These are phyloP conservation scores for Dasypogon diadema DNA, from an alignment of 2,888 invertebrate genomes.

Conservation along the genomic window DNA sequence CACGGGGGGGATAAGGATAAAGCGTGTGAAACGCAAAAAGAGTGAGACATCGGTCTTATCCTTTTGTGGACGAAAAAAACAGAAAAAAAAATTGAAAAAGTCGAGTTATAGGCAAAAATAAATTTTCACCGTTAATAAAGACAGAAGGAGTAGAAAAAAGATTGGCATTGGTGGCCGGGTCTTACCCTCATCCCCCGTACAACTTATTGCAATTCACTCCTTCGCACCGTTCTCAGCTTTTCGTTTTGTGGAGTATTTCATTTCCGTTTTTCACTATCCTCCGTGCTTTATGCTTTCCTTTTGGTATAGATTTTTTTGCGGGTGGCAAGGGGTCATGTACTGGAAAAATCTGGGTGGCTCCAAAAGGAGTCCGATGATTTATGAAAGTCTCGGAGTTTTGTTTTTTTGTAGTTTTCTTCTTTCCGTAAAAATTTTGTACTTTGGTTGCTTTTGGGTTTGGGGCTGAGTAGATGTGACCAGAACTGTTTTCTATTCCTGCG, in stretches of 20 bases:
- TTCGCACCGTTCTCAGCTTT: not conserved
- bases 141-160: not conserved
- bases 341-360: not conserved
- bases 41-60: conserved; percentile 18
- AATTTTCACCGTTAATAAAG: conserved; percentile 36
- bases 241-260: conserved; percentile 3
- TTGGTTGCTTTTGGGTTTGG: not conserved
- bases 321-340: not conserved
- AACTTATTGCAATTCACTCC: conserved; percentile 23
- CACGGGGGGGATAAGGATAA: conserved; percentile 34
- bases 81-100: not conserved
- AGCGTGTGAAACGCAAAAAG: not conserved
- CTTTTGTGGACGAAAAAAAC: not conserved
- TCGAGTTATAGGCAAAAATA: conserved; percentile 15
- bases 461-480: too few species aligned
- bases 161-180: not conserved
- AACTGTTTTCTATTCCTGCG: too few species aligned
- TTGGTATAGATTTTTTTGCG: conserved; percentile 5
- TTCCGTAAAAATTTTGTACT: not conserved
- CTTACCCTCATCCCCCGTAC: not conserved
- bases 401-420: conserved; percentile 14
- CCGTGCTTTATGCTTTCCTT: not conserved
- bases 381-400: conserved; percentile 38
- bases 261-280: conserved; percentile 21
- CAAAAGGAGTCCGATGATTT: conserved; percentile 38